Evolutionary conservation across 2,888 invertebrate genomes (phyloP).

Genomic region (Drosophila quinaria): DNA sequence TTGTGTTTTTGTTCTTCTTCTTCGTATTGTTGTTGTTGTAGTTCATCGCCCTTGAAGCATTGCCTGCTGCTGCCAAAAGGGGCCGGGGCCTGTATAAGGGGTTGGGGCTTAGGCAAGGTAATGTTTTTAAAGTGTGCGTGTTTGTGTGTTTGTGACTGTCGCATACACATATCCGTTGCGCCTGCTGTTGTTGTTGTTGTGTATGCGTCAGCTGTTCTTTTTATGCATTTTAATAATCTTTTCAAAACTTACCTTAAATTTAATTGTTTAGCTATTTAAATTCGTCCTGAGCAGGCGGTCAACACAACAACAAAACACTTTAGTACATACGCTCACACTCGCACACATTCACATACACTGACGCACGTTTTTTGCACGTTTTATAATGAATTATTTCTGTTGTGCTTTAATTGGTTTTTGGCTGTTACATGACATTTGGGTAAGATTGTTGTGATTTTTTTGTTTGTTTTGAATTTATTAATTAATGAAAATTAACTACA

Average conservation of each 20-base stretch:
- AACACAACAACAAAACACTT: constrained; percentile 31
- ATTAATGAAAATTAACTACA: constrained; percentile 60
- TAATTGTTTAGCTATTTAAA: constrained; percentile 63
- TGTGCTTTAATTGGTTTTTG: constrained; percentile 53
- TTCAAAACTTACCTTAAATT: constrained; percentile 62
- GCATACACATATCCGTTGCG: constrained; percentile 13
- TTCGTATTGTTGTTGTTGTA: constrained; percentile 54
- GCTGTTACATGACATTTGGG: constrained; percentile 66
- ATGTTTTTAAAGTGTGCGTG: constrained; percentile 33
- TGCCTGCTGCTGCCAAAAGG: constrained; percentile 56
- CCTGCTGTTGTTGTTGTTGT: constrained; percentile 26
- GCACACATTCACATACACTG: constrained; percentile 47
- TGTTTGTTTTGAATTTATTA: constrained; percentile 34
- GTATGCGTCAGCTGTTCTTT: constrained; percentile 70
- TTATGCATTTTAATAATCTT: constrained; percentile 35
- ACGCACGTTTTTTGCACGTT: constrained; percentile 62
- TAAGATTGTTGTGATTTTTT: constrained; percentile 30
- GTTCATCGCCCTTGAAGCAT: constrained; percentile 75
- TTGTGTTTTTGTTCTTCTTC: constrained; percentile 41
- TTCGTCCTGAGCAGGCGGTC: constrained; percentile 64
- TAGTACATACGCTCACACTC: constrained; percentile 26
- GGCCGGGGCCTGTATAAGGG: constrained; percentile 60
- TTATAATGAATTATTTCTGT: constrained; percentile 55
- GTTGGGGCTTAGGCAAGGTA: constrained; percentile 58
- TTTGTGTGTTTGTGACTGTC: constrained; percentile 18